Evolutionary conservation across 1,140 invertebrate species (phyloP).

Genomic region (Ceratosolen solmsi): DNA sequence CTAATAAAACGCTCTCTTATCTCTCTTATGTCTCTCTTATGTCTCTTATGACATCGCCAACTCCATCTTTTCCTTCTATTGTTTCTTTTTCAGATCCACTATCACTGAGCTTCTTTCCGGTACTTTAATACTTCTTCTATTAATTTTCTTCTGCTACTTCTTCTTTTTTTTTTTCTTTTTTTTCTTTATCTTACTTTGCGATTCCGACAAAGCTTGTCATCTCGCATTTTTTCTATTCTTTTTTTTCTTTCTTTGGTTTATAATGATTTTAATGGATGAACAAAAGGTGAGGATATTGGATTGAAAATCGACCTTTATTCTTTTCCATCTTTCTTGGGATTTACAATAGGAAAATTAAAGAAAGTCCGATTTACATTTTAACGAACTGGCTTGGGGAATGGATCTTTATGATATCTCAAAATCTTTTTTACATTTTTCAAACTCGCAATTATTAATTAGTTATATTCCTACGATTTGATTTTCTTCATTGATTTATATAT

Average conservation of each 20-base stretch:
- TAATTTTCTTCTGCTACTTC: not conserved
- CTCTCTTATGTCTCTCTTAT: not conserved
- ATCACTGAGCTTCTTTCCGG: not conserved
- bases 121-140: not conserved
- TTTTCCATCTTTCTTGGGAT: not conserved
- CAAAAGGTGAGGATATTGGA: not conserved
- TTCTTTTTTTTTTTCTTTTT: not conserved
- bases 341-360: not conserved
- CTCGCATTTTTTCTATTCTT: too few relatives aligned
- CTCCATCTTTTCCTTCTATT: not conserved
- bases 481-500: too few relatives aligned
- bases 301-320: not conserved
- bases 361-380: not conserved
- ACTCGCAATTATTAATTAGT: too few relatives aligned
- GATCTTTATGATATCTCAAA: too few relatives aligned
- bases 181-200: not conserved
- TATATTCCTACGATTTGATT: too few relatives aligned
- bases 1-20: slow-evolving; percentile 36
- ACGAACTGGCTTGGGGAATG: too few relatives aligned
- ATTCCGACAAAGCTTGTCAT: too few relatives aligned
- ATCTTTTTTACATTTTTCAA: too few relatives aligned
- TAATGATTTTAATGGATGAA: not conserved
- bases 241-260: too few relatives aligned
- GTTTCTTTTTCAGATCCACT: not conserved
- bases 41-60: not conserved